Evolutionary conservation across 2,888 invertebrate species (phyloP), one percentile per base, ranked within the genome.

Genomic region (Cylindroiulus punctatus): DNA sequence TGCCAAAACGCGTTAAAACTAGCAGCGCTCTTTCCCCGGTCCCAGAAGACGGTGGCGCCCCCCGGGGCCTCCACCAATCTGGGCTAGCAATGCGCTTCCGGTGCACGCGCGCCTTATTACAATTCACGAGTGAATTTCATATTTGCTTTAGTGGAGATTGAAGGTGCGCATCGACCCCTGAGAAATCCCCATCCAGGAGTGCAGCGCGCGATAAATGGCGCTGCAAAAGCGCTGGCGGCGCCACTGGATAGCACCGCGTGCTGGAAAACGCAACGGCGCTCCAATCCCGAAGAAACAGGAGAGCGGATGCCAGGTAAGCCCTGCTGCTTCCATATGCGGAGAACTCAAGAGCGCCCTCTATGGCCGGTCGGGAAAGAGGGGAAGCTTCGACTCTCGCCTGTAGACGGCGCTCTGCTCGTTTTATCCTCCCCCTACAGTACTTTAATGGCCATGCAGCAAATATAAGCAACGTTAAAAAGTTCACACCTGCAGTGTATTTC

Each of bases 91-190:
- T 17, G 47, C 47, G 47, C 47, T 47, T 47, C 47, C 47, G 47
- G 47, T 47, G 47, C 47, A 47, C 47, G 47, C 47, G 47, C 47
- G 47, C 47, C 47, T 47, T 47, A 47, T 47, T 47, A 47, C 47
- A 47, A 47, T 47, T 47, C 47, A 47, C 47, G 47, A 14, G 47
- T 47, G 47, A 47, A 47, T 47, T 47, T 47, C 5, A 47, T 47
- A 47, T 47, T 47, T 47, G 47, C 47, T 47, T 47, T 47, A 14
- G 10, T 47, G 12, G 2, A 47, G 47, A 47, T 47, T 47, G 47
- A 47, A 47, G 47, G 47, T 47, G 5, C 47, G 14, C 47, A 47
- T 47, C 47, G 47, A 47, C 47, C 47, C 47, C 17, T 47, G 47
- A 47, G 47, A 47, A 47, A 47, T 47, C 42, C 47, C 47, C 14